Evolutionary conservation across 1,140 invertebrate genomes (phyloP).

Genomic region (Drosophila repletoides): DNA sequence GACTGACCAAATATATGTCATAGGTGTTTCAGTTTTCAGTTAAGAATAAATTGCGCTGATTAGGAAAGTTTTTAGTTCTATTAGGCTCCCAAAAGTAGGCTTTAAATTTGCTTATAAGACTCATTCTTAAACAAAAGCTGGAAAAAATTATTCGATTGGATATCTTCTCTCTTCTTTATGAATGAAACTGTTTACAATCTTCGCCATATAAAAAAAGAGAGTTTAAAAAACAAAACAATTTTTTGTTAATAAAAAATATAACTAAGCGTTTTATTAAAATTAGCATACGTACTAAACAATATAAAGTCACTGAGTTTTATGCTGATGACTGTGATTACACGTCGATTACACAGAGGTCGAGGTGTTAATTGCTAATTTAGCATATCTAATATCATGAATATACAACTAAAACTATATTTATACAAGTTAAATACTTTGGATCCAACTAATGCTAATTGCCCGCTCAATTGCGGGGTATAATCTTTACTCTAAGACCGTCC

Average conservation of each 20-base stretch:
- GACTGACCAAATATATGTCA: neutral
- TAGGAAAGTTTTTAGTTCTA: too few species aligned
- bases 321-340: conserved; percentile 30
- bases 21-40: too few species aligned
- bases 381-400: conserved; percentile 43
- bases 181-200: too few species aligned
- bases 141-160: too few species aligned
- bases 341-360: conserved; percentile 21
- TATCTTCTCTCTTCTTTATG: too few species aligned
- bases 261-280: neutral
- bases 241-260: too few species aligned
- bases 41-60: too few species aligned
- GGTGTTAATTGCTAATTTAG: conserved; percentile 55
- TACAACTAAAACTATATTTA: conserved; percentile 47
- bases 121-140: too few species aligned
- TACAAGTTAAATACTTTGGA: conserved; percentile 74
- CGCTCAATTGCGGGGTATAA: conserved; percentile 71
- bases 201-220: neutral
- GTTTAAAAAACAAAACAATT: neutral
- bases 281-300: conserved; percentile 11
- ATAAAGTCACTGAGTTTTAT: conserved; percentile 46
- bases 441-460: conserved; percentile 5
- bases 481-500: conserved; percentile 83
- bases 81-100: too few species aligned
- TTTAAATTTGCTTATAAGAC: too few species aligned